Evolutionary conservation across 2,888 invertebrate genomes (phyloP), one percentile per base, ranked within the genome.

Genomic region (Drosophila pseudotakahashii): DNA sequence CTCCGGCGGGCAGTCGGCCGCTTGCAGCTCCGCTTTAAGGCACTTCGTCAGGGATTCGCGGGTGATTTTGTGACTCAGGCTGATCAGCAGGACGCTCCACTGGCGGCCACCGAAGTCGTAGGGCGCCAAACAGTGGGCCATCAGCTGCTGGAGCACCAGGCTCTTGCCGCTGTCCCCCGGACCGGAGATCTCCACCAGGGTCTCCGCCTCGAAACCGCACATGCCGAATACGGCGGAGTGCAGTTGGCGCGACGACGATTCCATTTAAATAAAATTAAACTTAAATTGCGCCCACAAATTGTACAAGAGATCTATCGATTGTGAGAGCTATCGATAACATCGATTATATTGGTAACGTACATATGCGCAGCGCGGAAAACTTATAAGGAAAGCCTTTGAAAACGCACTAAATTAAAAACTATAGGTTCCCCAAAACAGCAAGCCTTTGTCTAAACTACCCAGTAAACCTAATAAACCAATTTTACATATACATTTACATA

Each of bases 121-220:
- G 11, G 64, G 67, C 13, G 23, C 34, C 54, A 67, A 9, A 3
- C 64, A 66, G 9, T 66, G 64, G 9, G 64, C 67, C 16, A 66
- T 32, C 9, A 66, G 1, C 10, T 66, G 67, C 11, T 66, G 64
- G 16, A 66, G 45, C n/a, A 66, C 67, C 32, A 45, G 39, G 34
- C 67, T 66, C n/a, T 54, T 66, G 0, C 68, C 67, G n/a, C 53
- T 53, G 10, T 44, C 19, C 1, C 37, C 26, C 2, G 45, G 45
- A 0, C 64, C 64, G 7, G 53, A 66, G 16, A 64, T 64, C 41
- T 64, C 64, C 11, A 9, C 44, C 6, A 64, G 16, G 6, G 42
- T 37, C 11, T 23, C 14, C 6, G 37, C 37, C 23, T 64, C 64
- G 23, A 64, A 14, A 10, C 63, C 63, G 26, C 66, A 64, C 2